phyloP scores from a whole-genome alignment of 92 coral and sea anemone species.

The Paragorgia papillata region DNA sequence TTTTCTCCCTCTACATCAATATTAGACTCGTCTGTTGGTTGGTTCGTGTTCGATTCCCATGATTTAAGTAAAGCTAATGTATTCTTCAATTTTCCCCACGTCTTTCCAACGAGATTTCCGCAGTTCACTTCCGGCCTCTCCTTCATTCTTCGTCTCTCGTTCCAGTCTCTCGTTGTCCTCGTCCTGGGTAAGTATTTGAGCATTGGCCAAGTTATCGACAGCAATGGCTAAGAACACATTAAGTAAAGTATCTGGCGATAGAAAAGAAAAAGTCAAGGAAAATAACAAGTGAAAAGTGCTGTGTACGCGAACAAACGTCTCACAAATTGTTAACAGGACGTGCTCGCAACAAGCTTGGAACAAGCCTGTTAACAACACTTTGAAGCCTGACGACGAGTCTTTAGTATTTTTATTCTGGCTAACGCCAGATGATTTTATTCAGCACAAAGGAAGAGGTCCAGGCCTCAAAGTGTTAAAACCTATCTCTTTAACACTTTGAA shows the following conservation, averaged over 20 bases:
- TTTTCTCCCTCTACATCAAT: conserved; percentile 46
- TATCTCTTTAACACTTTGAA: too few species aligned
- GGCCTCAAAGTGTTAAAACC: too few species aligned
- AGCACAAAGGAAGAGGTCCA: too few species aligned
- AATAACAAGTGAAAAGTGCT: too few species aligned
- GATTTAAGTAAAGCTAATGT: conserved; percentile 11
- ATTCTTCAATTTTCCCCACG: conserved; percentile 10
- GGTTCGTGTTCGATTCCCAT: conserved; percentile 3
- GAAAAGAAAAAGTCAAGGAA: background rate
- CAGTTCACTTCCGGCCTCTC: conserved; percentile 16
- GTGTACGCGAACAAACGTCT: too few species aligned
- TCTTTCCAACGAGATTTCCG: conserved; percentile 28
- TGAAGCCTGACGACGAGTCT: too few species aligned
- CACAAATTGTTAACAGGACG: too few species aligned
- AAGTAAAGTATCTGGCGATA: conserved; percentile 75
- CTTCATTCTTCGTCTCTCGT: conserved; percentile 59
- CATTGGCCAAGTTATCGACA: conserved; percentile 98
- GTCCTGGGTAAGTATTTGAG: conserved; percentile 92
- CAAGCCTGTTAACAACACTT: too few species aligned
- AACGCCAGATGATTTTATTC: too few species aligned
- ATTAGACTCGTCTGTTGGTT: conserved; percentile 38
- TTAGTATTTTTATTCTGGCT: too few species aligned
- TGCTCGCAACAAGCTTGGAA: too few species aligned
- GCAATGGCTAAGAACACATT: conserved; percentile 99
- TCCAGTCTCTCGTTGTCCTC: conserved; percentile 82